Evolutionary conservation across 2,113 vertebrate species (phyloP), one percentile per base, ranked within the genome.

Genomic region (Cranoglanis bouderius): DNA sequence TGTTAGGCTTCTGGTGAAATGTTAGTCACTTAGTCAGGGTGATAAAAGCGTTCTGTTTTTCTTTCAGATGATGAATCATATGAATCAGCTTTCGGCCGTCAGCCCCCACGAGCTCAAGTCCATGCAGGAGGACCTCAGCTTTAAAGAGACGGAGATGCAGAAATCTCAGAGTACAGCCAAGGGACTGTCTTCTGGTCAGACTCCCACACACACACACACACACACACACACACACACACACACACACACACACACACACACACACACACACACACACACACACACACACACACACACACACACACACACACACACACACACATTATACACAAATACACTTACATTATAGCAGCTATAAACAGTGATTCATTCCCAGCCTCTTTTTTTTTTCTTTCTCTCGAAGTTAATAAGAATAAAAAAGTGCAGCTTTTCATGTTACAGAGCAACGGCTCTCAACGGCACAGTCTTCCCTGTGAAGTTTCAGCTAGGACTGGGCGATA

Each of bases 41-140:
- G 57, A 90, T 0, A 87, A 21, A 10, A 82, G 82, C 19, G 29
- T 78, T 35, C 89, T 38, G 53, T 91, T 91, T 78, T 70, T 77
- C 85, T 94, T 87, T 81, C 91, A 99, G 98, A 98, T 96, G 95
- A 96, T 98, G 95, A 94, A 96, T 93, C 95, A 94, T 83, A 96
- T 98, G 89, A 96, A 95, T 88, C 97, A 97, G 88, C 96, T 99
- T 90, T 97, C 97, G 0, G 96, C 96, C 12, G 95, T 99, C 85
- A 98, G 97, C 2, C 97, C 96, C 91, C 96, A 96, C 90, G 98
- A 99, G 83, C 94, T 99, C 88, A 98, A 95, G 92, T 96, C 97
- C 90, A 98, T 99, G 97, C 98, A 99, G 91, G 98, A 99, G 89
- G 97, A 98, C 90, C 97, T 99, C 90, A 96, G 95, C 92, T 98